Conservation (phyloP, 2,888 invertebrate species). For the Spisula solida region DNA sequence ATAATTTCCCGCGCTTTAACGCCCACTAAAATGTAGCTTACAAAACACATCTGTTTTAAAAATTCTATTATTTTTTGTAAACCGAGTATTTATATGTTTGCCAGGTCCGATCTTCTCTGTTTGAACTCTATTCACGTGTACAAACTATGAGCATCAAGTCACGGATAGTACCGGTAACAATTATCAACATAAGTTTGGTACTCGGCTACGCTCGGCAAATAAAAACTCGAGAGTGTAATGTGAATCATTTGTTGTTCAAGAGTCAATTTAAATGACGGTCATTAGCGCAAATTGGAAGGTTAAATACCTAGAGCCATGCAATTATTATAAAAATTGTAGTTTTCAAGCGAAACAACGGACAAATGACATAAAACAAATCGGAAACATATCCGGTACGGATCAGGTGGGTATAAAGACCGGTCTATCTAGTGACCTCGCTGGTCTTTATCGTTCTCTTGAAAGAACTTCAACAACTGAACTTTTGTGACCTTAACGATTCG, state of each 20-base stretch:
- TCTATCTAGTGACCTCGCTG: not conserved
- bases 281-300: not conserved
- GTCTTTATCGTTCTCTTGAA: not conserved
- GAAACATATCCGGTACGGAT: not conserved
- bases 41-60: conserved; percentile 1
- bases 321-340: not conserved
- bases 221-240: conserved; percentile 10
- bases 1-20: too few relatives aligned
- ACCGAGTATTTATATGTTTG: not conserved
- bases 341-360: not conserved
- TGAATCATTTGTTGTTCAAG: not conserved
- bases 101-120: not conserved
- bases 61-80: too few relatives aligned
- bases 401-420: not conserved
- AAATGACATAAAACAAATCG: not conserved
- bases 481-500: too few relatives aligned
- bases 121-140: conserved; percentile 1
- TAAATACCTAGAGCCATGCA: not conserved
- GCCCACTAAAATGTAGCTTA: not conserved
- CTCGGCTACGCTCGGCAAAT: not conserved
- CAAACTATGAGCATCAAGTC: not conserved
- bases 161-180: not conserved
- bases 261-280: not conserved
- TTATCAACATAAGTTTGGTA: not conserved
- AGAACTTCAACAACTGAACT: not conserved